Percentiles rank a stretch among this genome's conserved stretches.
Conservation (phyloP, 2,797 vertebrate genomes). For the Sebastes kiyomatsui region DNA sequence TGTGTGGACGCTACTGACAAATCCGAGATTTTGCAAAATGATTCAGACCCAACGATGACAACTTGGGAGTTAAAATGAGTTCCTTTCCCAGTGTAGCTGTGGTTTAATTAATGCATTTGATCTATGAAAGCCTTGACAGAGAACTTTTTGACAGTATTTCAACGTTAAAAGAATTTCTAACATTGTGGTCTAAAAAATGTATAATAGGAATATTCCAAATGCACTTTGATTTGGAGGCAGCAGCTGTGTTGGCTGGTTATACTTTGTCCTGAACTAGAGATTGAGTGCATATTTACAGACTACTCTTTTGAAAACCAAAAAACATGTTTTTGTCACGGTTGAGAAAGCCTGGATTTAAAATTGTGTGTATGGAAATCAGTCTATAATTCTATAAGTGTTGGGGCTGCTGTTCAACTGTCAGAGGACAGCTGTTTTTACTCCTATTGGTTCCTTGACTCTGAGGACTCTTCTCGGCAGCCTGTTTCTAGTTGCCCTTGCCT, state of each 20-base stretch:
- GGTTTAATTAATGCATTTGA: not conserved
- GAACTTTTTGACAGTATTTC: not conserved
- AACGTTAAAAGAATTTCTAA: not conserved
- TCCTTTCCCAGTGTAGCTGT: not conserved
- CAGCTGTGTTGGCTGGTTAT: not conserved
- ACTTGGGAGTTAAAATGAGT: not conserved
- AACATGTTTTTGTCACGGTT: not conserved
- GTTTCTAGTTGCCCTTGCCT: constrained; percentile 82
- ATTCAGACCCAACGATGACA: not conserved
- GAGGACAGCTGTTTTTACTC: not conserved
- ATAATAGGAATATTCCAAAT: not conserved
- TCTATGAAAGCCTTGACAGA: not conserved
- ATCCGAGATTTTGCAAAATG: not conserved
- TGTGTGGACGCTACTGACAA: not conserved
- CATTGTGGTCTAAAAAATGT: not conserved
- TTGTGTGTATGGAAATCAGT: not conserved
- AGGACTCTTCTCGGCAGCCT: not conserved
- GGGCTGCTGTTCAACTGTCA: not conserved
- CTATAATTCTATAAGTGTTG: not conserved
- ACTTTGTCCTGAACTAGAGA: not conserved
- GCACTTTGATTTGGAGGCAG: not conserved
- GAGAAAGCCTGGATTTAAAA: not conserved
- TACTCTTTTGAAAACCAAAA: not conserved
- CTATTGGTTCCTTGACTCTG: not conserved
- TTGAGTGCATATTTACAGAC: not conserved